Percentiles rank a stretch among this genome's conserved stretches.
Evolutionary conservation across 2,888 invertebrate species (phyloP).

Genomic region (Sinohyriopsis cumingii): DNA sequence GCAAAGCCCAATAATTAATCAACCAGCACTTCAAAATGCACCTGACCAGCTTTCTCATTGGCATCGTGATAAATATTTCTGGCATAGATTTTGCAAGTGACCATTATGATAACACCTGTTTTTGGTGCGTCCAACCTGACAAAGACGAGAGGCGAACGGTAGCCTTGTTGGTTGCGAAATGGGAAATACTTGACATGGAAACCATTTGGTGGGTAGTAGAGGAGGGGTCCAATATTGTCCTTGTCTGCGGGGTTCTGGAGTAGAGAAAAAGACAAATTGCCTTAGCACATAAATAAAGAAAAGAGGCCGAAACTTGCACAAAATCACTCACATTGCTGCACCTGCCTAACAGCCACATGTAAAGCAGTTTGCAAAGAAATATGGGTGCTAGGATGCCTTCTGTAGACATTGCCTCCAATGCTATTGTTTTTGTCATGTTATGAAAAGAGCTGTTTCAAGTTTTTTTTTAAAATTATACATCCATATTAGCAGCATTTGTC

Average conservation of each 20-base stretch:
- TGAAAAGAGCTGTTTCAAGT: too few relatives aligned
- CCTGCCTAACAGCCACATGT: too few relatives aligned
- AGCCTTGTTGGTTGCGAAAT: constrained; percentile 73
- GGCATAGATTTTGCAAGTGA: constrained; percentile 74
- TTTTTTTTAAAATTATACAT: too few relatives aligned
- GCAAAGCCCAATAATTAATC: constrained; percentile 76
- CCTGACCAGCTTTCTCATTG: constrained; percentile 90
- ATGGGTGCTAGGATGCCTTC: too few relatives aligned
- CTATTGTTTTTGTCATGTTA: too few relatives aligned
- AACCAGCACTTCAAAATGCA: constrained; percentile 95
- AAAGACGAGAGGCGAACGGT: constrained; percentile 73
- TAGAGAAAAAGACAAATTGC: too few relatives aligned
- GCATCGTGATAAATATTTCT: constrained; percentile 82
- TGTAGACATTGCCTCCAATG: too few relatives aligned
- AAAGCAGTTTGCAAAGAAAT: too few relatives aligned
- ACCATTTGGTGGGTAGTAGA: constrained; percentile 78
- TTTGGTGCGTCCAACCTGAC: constrained; percentile 71
- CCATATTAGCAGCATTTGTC: too few relatives aligned
- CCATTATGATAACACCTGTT: constrained; percentile 71
- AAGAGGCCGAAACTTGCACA: too few relatives aligned
- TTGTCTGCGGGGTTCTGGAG: constrained; percentile 86
- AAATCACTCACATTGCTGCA: too few relatives aligned
- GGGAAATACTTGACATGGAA: constrained; percentile 79
- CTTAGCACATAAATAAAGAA: too few relatives aligned
- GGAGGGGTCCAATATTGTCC: constrained; percentile 93